Evolutionary conservation across 2,113 vertebrate genomes (phyloP), one percentile per base, ranked within the genome.

Genomic region (Trichechus manatus): DNA sequence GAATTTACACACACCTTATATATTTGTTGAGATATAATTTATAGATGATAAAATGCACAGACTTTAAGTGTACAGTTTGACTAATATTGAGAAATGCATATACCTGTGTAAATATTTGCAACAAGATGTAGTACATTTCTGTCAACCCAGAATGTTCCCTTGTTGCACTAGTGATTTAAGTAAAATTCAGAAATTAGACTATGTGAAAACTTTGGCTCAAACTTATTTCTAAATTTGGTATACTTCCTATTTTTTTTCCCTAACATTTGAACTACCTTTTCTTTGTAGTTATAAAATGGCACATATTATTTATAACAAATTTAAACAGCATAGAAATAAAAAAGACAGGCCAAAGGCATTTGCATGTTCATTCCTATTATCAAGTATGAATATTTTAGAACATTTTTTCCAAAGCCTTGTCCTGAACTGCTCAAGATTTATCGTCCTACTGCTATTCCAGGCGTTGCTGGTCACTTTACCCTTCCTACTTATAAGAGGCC

Each of bases 171-270:
- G 39, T 7, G 20, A 86, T 82, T 70, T 77, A 94, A 89, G n/a
- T 81, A 68, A 86, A 84, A 92, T 75, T 91, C 0, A 87, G n/a
- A 82, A 80, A 81, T 91, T 92, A 82, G 66, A 72, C 17, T 68
- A 44, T 59, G 9, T 92, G 50, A 80, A 39, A 88, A 70, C 9
- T 68, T 93, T 79, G 77, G 29, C 50, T 91, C 80, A 93, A 53
- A 87, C 13, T 92, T 66, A 14, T 90, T 95, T 75, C 42, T 95
- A 84, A 93, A 75, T 95, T 63, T 93, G 50, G 11, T 92, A 4
- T 64, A 31, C 74, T 89, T 95, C 27, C 25, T 61, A 81, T 78
- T 15, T 33, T 70, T 36, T 81, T 61, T 14, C 64, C 64, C 31
- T 17, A 93, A 56, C 79, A 42, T 89, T 68, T 93, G 66, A 84